These are phyloP conservation scores for Noctua janthe DNA, from an alignment of 2,888 invertebrate species.

Conservation along the genomic window DNA sequence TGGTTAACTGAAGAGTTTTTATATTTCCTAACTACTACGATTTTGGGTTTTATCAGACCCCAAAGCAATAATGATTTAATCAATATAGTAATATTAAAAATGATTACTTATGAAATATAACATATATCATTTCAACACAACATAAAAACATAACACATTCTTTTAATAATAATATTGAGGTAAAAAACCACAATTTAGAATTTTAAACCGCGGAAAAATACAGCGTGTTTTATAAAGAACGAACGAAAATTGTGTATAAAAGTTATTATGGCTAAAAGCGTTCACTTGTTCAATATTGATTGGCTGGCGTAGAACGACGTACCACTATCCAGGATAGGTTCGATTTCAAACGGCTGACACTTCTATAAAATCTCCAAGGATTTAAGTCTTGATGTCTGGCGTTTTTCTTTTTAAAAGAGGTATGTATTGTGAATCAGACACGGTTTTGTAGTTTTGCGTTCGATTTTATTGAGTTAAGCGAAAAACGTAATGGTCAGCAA, in stretches of 20 bases:
- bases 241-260: conserved; percentile 10
- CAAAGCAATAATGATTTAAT: conserved; percentile 1
- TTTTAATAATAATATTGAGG: neutral
- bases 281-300: conserved; percentile 83
- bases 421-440: conserved; percentile 23
- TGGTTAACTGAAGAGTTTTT: neutral
- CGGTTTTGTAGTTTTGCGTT: neutral
- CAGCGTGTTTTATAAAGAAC: conserved; percentile 17
- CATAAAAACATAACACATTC: neutral
- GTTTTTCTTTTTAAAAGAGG: conserved; percentile 33
- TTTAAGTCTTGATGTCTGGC: conserved; percentile 44
- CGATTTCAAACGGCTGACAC: conserved; percentile 44
- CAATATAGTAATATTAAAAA: neutral
- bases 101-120: neutral
- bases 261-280: conserved; percentile 75
- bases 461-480: conserved; percentile 3
- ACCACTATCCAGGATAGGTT: conserved; percentile 64
- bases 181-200: conserved; percentile 3
- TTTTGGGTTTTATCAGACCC: neutral
- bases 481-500: neutral
- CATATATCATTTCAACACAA: neutral
- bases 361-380: conserved; percentile 41
- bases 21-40: neutral
- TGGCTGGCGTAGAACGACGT: conserved; percentile 72
- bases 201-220: conserved; percentile 4